Evolutionary conservation across 2,797 vertebrate genomes (phyloP).

Genomic region (Gobio occitaniae): DNA sequence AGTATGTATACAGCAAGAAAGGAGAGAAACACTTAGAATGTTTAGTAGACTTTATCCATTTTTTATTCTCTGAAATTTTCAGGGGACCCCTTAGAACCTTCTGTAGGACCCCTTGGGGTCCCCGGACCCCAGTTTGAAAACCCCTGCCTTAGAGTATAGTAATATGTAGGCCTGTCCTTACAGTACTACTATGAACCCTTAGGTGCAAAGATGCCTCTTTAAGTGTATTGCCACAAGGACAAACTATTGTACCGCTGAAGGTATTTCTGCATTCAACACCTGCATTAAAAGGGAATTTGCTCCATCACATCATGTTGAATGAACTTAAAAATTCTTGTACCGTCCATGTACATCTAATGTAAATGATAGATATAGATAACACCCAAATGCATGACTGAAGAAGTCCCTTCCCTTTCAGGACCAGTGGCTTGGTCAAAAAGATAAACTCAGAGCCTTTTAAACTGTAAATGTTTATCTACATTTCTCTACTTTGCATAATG

Average conservation of each 20-base stretch:
- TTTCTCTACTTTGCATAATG: conserved; percentile 30
- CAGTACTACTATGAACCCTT: not conserved
- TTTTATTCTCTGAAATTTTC: no score
- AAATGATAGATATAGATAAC: not conserved
- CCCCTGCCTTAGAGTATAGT: not conserved
- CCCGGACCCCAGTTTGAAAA: no score
- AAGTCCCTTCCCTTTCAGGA: conserved; percentile 11
- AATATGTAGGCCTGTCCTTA: not conserved
- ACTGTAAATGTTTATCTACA: conserved; percentile 17
- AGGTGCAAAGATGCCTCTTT: not conserved
- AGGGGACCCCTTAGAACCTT: no score
- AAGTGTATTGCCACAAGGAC: not conserved
- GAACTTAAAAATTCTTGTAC: not conserved
- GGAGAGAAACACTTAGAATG: no score
- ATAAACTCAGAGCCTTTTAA: conserved; percentile 10
- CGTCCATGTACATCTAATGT: not conserved
- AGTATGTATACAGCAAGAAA: no score
- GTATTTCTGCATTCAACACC: not conserved
- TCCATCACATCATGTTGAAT: not conserved
- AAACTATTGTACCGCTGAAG: not conserved
- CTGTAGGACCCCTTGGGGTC: no score
- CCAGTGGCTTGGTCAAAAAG: conserved; percentile 4
- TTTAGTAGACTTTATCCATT: no score
- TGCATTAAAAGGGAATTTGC: not conserved
- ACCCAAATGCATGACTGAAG: not conserved